Base-by-base conservation (phyloP, 2,888 invertebrate species). In the Scrobipalpa costella region DNA sequence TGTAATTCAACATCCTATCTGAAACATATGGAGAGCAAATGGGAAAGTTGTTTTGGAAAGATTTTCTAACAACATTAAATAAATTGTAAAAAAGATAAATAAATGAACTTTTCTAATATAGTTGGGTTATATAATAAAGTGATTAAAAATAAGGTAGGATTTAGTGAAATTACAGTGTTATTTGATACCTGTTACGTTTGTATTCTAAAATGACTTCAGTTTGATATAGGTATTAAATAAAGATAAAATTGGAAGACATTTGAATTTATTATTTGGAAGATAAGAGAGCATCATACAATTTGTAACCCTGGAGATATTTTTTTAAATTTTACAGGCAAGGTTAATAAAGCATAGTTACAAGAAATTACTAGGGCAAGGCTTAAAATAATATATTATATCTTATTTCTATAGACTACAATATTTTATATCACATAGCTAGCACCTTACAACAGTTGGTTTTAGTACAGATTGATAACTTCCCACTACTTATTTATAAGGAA, bases 401-500 rank as follows among this genome's bases (percentile, higher is more conserved):
- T n/a, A 44, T 44, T 15, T 44, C n/a, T 44, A 15, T 44, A 44
- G 6, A 44, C 44, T 44, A 44, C 15, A 44, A 44, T 5, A 15
- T 15, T 57, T 38, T 36, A 27, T 57, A 57, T 57, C 38, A 57
- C 57, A 57, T 13, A 34, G 8, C 7, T 33, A 55, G 55, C 55
- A 55, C 55, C 55, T 44, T 44, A 15, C 40, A 15, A 44, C 7
- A 44, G 44, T 44, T n/a, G 1, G n/a, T 5, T n/a, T n/a, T 5
- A 2, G n/a, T 44, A 44, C 44, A 44, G 44, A 44, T n/a, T 15
- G 15, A 6, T n/a, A 44, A 44, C 44, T 44, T n/a, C 7, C 44
- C n/a, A 44, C 5, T 27, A 3, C 27, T 44, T n/a, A 44, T 3
- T 44, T n/a, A 44, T n/a, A 15, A 5, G 15, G n/a, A 44, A 44